Conservation (phyloP, 2,113 vertebrate species). For the Choloepus hoffmanni region DNA sequence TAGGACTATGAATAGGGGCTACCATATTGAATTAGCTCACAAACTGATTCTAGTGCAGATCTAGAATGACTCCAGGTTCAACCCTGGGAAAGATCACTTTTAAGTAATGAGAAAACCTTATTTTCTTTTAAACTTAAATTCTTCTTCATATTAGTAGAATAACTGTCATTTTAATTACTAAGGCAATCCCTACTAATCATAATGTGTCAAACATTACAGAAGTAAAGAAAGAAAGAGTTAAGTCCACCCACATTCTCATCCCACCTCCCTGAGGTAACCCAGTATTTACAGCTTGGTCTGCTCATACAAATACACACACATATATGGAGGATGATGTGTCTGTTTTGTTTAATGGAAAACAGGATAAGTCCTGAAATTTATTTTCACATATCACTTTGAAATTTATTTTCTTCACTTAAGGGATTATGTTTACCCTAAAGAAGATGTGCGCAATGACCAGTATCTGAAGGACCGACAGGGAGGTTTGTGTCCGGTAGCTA, state of each 20-base stretch:
- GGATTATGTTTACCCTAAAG: neutral
- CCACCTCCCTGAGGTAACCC: neutral
- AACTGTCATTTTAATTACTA: neutral
- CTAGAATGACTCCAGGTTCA: neutral
- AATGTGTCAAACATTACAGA: neutral
- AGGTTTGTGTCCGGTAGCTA: neutral
- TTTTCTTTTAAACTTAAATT: neutral
- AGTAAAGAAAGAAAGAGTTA: constrained; percentile 17
- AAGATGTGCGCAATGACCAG: neutral
- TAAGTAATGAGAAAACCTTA: neutral
- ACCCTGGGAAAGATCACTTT: neutral
- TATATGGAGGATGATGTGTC: neutral
- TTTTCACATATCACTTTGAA: constrained; percentile 41
- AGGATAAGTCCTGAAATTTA: constrained; percentile 19
- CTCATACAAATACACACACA: neutral
- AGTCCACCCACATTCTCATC: neutral
- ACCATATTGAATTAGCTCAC: neutral
- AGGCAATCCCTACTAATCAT: neutral
- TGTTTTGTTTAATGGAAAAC: constrained; percentile 26
- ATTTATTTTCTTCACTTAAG: constrained; percentile 26
- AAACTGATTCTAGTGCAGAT: neutral
- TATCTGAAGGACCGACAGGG: neutral
- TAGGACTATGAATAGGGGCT: neutral
- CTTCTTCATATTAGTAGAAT: too few species aligned
- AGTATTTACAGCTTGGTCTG: neutral